These are phyloP conservation scores for Bombylius major DNA, from an alignment of 2,888 invertebrate genomes.

Conservation along the genomic window DNA sequence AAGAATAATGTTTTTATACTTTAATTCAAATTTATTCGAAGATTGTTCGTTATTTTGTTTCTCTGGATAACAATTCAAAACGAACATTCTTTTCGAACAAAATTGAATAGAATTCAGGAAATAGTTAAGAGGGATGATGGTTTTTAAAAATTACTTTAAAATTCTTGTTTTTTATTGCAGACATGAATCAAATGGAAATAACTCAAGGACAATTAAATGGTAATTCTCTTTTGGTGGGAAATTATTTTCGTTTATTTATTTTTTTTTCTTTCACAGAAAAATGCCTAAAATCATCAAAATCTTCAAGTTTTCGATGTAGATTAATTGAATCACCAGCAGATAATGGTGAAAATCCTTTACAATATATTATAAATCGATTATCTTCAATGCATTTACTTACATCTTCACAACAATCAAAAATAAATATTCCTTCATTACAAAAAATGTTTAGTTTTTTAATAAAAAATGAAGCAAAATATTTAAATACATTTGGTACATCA, in stretches of 20 bases:
- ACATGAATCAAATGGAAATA: conserved; percentile 31
- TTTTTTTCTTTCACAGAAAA: conserved; percentile 16
- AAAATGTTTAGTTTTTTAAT: conserved; percentile 30
- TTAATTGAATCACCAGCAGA: conserved; percentile 16
- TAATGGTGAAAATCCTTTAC: conserved; percentile 2
- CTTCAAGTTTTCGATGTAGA: conserved; percentile 31
- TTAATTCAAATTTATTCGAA: conserved; percentile 2
- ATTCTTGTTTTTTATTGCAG: conserved; percentile 16
- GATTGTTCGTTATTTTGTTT: not conserved
- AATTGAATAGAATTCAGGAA: not conserved
- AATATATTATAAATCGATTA: conserved; percentile 18
- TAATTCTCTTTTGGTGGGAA: conserved; percentile 6
- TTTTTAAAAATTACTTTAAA: too few relatives aligned
- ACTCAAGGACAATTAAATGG: conserved; percentile 25
- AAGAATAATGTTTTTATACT: not conserved
- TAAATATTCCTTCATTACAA: conserved; percentile 22
- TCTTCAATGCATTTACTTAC: conserved; percentile 26
- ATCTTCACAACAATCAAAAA: conserved; percentile 15
- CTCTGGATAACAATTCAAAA: not conserved
- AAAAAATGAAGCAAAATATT: conserved; percentile 33
- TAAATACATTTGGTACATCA: conserved; percentile 21
- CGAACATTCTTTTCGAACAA: not conserved
- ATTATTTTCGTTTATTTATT: too few relatives aligned
- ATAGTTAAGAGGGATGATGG: too few relatives aligned
- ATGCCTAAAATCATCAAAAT: conserved; percentile 29